phyloP scores from a whole-genome alignment of 2,888 invertebrate genomes.

The Galeopsomyia nigrocyanea region DNA sequence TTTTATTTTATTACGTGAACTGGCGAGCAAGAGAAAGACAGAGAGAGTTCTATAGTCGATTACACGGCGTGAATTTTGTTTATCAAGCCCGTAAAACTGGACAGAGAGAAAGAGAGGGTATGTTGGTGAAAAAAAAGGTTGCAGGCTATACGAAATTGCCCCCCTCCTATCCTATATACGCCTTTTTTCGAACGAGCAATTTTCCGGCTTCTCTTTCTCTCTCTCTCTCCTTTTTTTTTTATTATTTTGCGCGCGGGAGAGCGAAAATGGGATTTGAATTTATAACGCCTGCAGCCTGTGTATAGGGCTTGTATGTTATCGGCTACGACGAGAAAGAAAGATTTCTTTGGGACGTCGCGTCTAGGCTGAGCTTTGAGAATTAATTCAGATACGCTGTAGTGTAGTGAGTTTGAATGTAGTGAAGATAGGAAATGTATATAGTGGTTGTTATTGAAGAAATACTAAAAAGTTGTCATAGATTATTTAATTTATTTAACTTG shows the following conservation, averaged over 20 bases:
- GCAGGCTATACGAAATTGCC: conserved; percentile 38
- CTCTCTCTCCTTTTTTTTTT: conserved; percentile 32
- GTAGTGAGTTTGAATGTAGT: no score
- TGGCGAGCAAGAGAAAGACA: background rate
- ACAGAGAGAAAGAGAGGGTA: conserved; percentile 13
- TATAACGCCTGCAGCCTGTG: conserved; percentile 33
- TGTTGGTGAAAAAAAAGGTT: conserved; percentile 29
- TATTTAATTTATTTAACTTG: no score
- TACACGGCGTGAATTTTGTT: conserved; percentile 43
- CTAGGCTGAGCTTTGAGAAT: no score
- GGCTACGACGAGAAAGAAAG: background rate
- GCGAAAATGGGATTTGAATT: conserved; percentile 44
- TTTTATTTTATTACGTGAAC: conserved; percentile 37
- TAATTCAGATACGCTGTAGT: no score
- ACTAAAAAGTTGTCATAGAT: no score
- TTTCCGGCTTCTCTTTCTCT: conserved; percentile 9
- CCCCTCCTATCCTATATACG: background rate
- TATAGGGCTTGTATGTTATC: conserved; percentile 25
- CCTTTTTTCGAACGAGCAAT: conserved; percentile 35
- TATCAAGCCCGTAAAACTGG: conserved; percentile 46
- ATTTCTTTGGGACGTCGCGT: no score
- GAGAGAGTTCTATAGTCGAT: conserved; percentile 19
- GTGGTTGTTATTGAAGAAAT: no score
- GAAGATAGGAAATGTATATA: no score
- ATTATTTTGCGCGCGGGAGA: conserved; percentile 2